Conservation (phyloP, 1,140 invertebrate genomes). For the Panagrolaimus sp. region DNA sequence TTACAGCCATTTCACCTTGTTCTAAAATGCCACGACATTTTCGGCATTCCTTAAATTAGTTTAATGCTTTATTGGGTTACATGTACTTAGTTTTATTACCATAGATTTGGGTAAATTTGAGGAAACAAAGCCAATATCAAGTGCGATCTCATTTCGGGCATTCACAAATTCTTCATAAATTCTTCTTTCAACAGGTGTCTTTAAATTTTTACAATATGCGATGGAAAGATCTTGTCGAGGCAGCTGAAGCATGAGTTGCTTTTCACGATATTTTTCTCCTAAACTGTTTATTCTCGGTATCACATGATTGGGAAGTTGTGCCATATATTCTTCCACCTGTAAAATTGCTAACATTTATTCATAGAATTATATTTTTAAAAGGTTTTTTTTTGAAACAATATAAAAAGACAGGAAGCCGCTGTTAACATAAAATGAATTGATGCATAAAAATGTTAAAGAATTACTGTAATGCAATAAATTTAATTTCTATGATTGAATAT, state of each 20-base stretch:
- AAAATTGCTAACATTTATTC: constrained; percentile 19
- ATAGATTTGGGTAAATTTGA: constrained; percentile 46
- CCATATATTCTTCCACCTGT: constrained; percentile 69
- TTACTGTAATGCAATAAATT: too few species aligned
- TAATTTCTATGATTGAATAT: too few species aligned
- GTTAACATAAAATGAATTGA: too few species aligned
- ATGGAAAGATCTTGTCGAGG: constrained; percentile 81
- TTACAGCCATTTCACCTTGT: constrained; percentile 67
- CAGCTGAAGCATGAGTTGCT: constrained; percentile 78
- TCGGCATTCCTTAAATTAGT: constrained; percentile 64
- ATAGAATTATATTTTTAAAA: not conserved
- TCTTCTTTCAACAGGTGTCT: constrained; percentile 51
- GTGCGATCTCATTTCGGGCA: constrained; percentile 81
- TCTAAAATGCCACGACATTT: constrained; percentile 66
- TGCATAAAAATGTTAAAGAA: too few species aligned
- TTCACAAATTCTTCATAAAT: constrained; percentile 72
- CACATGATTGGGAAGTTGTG: constrained; percentile 70
- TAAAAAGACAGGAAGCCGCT: not conserved
- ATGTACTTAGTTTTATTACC: constrained; percentile 57
- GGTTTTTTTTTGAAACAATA: not conserved
- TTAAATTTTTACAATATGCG: constrained; percentile 79
- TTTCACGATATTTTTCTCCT: constrained; percentile 72
- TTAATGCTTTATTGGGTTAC: not conserved
- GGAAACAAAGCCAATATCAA: constrained; percentile 77
- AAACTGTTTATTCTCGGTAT: constrained; percentile 70